phyloP scores from a whole-genome alignment of 2,888 invertebrate genomes.

The Drosophila lutescens region DNA sequence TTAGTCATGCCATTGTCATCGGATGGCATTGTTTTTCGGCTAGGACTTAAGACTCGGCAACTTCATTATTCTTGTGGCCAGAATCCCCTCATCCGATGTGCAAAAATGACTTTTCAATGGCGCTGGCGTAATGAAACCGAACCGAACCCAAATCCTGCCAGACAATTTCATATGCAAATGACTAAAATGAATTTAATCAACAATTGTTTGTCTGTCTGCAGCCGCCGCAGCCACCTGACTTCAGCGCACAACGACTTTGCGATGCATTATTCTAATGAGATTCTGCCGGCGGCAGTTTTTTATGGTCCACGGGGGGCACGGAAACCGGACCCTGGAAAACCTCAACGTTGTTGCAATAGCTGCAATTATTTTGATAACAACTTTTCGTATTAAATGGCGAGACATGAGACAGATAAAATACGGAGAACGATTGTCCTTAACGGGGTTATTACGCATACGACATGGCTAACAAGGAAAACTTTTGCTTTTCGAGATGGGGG shows the following conservation, averaged over 20 bases:
- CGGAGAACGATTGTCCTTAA: conserved; percentile 35
- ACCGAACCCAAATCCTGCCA: conserved; percentile 34
- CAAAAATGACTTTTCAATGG: conserved; percentile 77
- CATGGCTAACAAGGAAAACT: conserved; percentile 63
- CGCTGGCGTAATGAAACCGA: conserved; percentile 64
- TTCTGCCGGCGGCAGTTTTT: conserved; percentile 73
- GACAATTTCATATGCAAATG: conserved; percentile 77
- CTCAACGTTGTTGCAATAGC: conserved; percentile 51
- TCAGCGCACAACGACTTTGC: conserved; percentile 43
- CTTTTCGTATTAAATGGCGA: conserved; percentile 77
- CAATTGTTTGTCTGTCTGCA: conserved; percentile 57
- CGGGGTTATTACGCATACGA: conserved; percentile 70
- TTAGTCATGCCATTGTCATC: conserved; percentile 61
- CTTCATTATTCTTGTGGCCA: conserved; percentile 75
- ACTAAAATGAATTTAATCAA: conserved; percentile 79
- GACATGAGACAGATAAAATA: conserved; percentile 54
- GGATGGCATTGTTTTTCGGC: conserved; percentile 55
- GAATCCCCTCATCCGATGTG: conserved; percentile 36
- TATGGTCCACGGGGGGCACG: conserved; percentile 37
- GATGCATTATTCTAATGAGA: conserved; percentile 78
- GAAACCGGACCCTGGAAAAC: conserved; percentile 31
- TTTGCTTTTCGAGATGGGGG: no score
- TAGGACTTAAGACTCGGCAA: conserved; percentile 74
- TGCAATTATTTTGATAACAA: conserved; percentile 78
- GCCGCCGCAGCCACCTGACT: conserved; percentile 9